Conservation (phyloP, 2,113 vertebrate species). For the Aphyosemion australe region DNA sequence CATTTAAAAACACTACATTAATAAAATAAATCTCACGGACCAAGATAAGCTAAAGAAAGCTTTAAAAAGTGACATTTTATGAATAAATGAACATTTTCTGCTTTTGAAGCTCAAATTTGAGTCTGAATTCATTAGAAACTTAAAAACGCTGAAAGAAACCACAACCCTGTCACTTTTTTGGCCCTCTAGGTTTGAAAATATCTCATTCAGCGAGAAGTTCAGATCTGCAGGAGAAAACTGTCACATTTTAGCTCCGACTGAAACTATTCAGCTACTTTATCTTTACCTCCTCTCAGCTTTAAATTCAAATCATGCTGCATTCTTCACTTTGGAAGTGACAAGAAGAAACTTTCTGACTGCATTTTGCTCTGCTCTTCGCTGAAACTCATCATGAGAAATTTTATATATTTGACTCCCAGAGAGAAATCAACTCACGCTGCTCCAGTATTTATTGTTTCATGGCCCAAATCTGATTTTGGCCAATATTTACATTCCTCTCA, state of each 20-base stretch:
- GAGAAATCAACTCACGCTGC: no score
- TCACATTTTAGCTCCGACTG: background rate
- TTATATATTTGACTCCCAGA: no score
- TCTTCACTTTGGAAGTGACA: conserved; percentile 25
- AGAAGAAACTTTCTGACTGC: background rate
- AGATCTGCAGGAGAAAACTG: background rate
- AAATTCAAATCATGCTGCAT: conserved; percentile 4
- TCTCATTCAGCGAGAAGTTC: background rate
- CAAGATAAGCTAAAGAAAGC: background rate
- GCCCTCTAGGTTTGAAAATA: background rate
- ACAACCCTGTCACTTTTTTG: background rate
- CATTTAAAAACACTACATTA: conserved; percentile 3
- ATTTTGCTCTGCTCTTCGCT: no score
- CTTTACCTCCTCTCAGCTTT: background rate
- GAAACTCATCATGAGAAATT: no score
- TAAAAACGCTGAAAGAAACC: background rate
- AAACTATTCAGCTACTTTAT: background rate
- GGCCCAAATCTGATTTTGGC: no score
- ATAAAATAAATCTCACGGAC: conserved; percentile 14
- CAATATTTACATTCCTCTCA: no score
- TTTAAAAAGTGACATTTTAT: background rate
- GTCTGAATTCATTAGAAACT: background rate
- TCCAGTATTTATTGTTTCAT: no score
- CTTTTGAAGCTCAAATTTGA: background rate
- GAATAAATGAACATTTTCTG: background rate